Percentiles rank a stretch among this genome's conserved stretches.
Conservation (phyloP, 2,113 vertebrate species). For the Ictidomys tridecemlineatus region DNA sequence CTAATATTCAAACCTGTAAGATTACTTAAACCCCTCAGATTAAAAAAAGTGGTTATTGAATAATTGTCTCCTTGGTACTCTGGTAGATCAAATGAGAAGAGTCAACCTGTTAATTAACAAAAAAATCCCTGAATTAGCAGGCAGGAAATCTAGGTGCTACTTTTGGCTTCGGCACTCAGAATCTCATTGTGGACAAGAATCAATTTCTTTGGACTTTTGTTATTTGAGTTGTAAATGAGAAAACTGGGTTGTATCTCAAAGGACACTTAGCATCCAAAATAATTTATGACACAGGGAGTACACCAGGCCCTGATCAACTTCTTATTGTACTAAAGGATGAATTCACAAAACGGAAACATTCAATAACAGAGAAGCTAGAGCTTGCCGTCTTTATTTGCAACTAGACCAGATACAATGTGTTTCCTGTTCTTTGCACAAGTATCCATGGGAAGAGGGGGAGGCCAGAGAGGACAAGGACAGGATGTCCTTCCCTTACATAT, state of each 20-base stretch:
- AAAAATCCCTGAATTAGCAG: slow-evolving; percentile 3
- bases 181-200: slow-evolving; percentile 39
- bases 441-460: slow-evolving; percentile 31
- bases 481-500: too few relatives aligned
- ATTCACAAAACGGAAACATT: slow-evolving; percentile 70
- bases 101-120: background rate
- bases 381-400: slow-evolving; percentile 61
- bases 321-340: slow-evolving; percentile 67
- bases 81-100: background rate
- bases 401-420: slow-evolving; percentile 73
- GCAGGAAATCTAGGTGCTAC: slow-evolving; percentile 44
- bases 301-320: slow-evolving; percentile 49
- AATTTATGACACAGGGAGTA: slow-evolving; percentile 57
- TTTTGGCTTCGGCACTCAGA: slow-evolving; percentile 31
- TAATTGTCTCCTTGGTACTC: background rate
- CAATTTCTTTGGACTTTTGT: slow-evolving; percentile 54
- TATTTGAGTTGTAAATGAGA: slow-evolving; percentile 58
- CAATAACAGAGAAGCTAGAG: slow-evolving; percentile 35
- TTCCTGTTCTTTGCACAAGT: slow-evolving; percentile 77
- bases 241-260: slow-evolving; percentile 47
- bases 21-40: slow-evolving; percentile 44
- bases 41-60: background rate
- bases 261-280: slow-evolving; percentile 42
- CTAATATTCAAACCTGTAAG: slow-evolving; percentile 9
- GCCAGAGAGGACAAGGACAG: too few relatives aligned